Evolutionary conservation across 2,888 invertebrate species (phyloP).

Genomic region (Ophraella communa): DNA sequence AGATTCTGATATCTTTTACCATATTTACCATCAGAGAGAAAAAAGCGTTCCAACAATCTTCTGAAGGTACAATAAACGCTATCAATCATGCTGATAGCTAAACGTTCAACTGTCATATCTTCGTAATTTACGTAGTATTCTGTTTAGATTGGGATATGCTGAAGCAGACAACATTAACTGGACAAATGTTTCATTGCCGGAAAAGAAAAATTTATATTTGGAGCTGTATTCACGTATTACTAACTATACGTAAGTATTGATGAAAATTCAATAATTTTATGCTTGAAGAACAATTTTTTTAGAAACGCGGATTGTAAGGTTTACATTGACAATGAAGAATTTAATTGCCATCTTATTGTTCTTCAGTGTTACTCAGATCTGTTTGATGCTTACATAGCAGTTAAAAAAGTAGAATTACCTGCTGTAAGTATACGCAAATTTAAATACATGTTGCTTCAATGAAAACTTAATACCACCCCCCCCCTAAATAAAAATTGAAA

Average conservation of each 20-base stretch:
- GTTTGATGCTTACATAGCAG: conserved; percentile 64
- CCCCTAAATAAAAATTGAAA: too few relatives aligned
- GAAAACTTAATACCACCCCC: too few relatives aligned
- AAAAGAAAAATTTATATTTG: conserved; percentile 72
- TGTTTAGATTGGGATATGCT: conserved; percentile 62
- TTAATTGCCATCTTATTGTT: conserved; percentile 73
- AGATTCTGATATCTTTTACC: too few relatives aligned
- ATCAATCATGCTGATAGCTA: too few relatives aligned
- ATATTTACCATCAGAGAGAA: too few relatives aligned
- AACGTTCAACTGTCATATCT: too few relatives aligned
- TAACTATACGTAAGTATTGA: conserved; percentile 67
- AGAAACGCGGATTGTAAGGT: conserved; percentile 74
- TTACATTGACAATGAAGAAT: conserved; percentile 70
- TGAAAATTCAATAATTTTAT: neutral
- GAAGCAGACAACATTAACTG: conserved; percentile 65
- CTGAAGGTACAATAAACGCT: too few relatives aligned
- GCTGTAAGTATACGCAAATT: too few relatives aligned
- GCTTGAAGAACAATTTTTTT: conserved; percentile 45
- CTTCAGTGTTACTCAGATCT: conserved; percentile 73
- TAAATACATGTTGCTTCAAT: too few relatives aligned
- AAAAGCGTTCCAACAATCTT: too few relatives aligned
- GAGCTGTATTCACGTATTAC: conserved; percentile 71
- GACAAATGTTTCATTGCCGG: conserved; percentile 68
- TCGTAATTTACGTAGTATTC: too few relatives aligned
- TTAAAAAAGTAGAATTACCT: conserved; percentile 58